phyloP scores from a whole-genome alignment of 1,140 invertebrate species.

The Lasioglossum baleicum region DNA sequence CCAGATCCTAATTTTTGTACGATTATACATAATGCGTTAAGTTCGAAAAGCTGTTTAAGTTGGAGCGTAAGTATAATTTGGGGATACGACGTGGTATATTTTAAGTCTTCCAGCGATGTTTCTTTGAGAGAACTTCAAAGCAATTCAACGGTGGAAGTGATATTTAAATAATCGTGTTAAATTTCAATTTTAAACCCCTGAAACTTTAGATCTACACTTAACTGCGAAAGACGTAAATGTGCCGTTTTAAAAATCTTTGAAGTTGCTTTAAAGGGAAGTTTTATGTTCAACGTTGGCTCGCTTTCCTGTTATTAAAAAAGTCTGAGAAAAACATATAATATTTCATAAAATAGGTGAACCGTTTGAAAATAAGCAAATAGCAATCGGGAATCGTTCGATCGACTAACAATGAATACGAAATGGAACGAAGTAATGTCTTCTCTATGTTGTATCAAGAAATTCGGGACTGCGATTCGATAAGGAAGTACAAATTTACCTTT shows the following conservation, averaged over 20 bases:
- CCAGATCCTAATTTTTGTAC: too few species aligned
- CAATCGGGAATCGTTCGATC: background rate
- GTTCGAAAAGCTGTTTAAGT: too few species aligned
- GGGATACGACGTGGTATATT: too few species aligned
- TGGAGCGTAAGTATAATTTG: too few species aligned
- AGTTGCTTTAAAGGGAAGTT: background rate
- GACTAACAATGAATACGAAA: background rate
- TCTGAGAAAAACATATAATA: too few species aligned
- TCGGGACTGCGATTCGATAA: slow-evolving; percentile 19
- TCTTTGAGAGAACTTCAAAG: background rate
- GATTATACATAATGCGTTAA: too few species aligned
- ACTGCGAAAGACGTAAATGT: background rate
- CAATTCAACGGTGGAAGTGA: background rate
- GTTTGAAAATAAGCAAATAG: too few species aligned
- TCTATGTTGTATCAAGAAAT: slow-evolving; percentile 24
- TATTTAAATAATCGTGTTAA: background rate
- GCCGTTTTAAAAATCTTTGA: background rate
- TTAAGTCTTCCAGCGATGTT: background rate
- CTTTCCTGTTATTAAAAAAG: too few species aligned
- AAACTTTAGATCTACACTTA: background rate
- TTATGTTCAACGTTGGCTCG: background rate
- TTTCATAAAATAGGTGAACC: too few species aligned
- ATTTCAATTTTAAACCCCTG: background rate
- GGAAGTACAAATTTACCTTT: slow-evolving; percentile 57
- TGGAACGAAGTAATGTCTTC: background rate